Evolutionary conservation across 1,140 invertebrate genomes (phyloP).

Genomic region (Nasonia vitripennis): DNA sequence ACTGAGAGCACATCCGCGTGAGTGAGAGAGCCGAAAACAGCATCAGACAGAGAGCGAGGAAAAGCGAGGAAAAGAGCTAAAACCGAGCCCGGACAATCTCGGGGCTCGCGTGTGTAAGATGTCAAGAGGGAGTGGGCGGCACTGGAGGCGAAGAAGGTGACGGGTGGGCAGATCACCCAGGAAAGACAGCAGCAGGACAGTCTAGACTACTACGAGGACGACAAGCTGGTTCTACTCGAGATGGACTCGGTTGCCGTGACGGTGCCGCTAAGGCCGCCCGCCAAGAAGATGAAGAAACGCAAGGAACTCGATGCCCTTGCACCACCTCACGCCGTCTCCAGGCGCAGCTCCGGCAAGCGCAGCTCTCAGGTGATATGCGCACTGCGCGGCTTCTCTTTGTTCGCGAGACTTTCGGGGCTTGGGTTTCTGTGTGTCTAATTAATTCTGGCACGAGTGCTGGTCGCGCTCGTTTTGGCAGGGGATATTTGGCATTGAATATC

Average conservation of each 20-base stretch:
- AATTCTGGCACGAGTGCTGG: too few relatives aligned
- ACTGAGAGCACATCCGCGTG: neutral
- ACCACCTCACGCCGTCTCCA: constrained; percentile 66
- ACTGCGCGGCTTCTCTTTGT: too few relatives aligned
- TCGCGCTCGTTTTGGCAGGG: too few relatives aligned
- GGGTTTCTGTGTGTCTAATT: too few relatives aligned
- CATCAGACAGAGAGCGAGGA: neutral
- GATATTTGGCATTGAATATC: too few relatives aligned
- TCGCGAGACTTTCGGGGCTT: too few relatives aligned
- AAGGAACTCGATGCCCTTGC: constrained; percentile 77
- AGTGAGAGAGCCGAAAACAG: neutral
- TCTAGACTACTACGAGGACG: constrained; percentile 48
- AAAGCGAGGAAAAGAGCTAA: neutral
- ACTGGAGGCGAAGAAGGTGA: constrained; percentile 36
- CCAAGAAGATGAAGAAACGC: constrained; percentile 77
- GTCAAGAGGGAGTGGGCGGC: constrained; percentile 22
- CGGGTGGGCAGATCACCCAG: constrained; percentile 2
- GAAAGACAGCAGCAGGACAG: neutral
- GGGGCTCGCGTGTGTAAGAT: neutral
- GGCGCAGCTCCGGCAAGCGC: constrained; percentile 69
- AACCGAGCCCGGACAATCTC: neutral
- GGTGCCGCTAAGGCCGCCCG: constrained; percentile 72
- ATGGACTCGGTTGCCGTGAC: constrained; percentile 74
- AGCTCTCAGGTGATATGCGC: constrained; percentile 68
- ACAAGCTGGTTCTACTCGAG: constrained; percentile 64